phyloP scores from a whole-genome alignment of 1,140 invertebrate species.

The Orussus abietinus region DNA sequence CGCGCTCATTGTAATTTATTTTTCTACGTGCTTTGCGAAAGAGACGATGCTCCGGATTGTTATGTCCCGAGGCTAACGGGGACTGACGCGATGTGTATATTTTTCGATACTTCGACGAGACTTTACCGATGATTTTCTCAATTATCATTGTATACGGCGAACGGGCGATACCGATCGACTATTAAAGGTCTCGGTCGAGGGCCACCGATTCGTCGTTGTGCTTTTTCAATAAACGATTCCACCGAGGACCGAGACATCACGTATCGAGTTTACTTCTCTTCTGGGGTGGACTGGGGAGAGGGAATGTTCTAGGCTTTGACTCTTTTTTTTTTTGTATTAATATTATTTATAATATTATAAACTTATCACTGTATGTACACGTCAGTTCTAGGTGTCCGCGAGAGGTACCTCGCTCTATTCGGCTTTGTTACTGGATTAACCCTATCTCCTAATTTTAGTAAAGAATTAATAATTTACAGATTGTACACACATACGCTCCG shows the following conservation, averaged over 20 bases:
- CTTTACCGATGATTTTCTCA: constrained; percentile 30
- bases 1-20: constrained; percentile 40
- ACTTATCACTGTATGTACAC: constrained; percentile 46
- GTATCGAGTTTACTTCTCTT: background rate
- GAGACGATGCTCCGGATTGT: too few species aligned
- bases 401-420: constrained; percentile 18
- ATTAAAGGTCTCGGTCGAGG: too few species aligned
- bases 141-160: constrained; percentile 1
- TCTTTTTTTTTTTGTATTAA: constrained; percentile 18
- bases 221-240: constrained; percentile 42
- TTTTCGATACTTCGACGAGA: constrained; percentile 32
- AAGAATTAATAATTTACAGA: constrained; percentile 44
- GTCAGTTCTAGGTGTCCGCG: constrained; percentile 34
- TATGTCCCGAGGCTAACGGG: too few species aligned
- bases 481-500: constrained; percentile 39
- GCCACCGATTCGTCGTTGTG: constrained; percentile 35
- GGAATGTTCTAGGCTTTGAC: background rate
- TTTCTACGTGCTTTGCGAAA: constrained; percentile 42
- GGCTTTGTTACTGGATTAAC: constrained; percentile 35
- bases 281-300: background rate
- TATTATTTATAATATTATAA: constrained; percentile 35
- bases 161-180: constrained; percentile 14
- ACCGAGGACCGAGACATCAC: constrained; percentile 2
- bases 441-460: constrained; percentile 33
- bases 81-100: too few species aligned